Percentiles rank a stretch among this genome's conserved stretches.
Conservation (phyloP, 2,113 vertebrate genomes). For the Naja naja region DNA sequence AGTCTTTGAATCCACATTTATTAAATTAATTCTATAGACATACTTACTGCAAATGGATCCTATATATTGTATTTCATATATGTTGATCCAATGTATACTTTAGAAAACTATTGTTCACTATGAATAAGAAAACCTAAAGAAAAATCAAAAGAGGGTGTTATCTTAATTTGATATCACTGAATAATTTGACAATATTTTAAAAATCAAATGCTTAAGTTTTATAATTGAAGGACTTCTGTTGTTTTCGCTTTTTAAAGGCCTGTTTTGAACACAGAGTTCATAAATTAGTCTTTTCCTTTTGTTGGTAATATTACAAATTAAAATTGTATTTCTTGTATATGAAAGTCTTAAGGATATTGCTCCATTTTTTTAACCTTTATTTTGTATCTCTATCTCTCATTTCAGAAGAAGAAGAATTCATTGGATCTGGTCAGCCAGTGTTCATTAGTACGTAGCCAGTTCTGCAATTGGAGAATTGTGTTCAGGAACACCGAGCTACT, state of each 20-base stretch:
- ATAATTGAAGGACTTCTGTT: not conserved
- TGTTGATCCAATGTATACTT: not conserved
- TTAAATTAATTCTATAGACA: not conserved
- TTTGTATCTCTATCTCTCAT: constrained; percentile 14
- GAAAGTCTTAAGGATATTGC: not conserved
- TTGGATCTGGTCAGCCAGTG: constrained; percentile 74
- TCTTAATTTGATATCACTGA: not conserved
- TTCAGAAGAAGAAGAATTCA: constrained; percentile 87
- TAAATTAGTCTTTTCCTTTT: not conserved
- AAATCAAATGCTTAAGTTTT: not conserved
- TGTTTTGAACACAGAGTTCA: not conserved
- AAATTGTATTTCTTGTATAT: not conserved
- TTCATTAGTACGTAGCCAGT: constrained; percentile 78
- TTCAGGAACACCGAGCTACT: constrained; percentile 5
- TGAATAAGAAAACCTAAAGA: not conserved
- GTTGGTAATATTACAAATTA: not conserved
- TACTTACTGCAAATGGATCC: not conserved
- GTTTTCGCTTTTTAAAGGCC: not conserved
- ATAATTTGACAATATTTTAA: not conserved
- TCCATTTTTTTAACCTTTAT: not conserved
- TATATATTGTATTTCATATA: not conserved
- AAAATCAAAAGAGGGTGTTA: not conserved
- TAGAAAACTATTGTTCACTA: not conserved
- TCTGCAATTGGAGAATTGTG: constrained; percentile 29
- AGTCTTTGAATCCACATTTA: not conserved